phyloP scores from a whole-genome alignment of 1,140 invertebrate species.

The Psix sp. region DNA sequence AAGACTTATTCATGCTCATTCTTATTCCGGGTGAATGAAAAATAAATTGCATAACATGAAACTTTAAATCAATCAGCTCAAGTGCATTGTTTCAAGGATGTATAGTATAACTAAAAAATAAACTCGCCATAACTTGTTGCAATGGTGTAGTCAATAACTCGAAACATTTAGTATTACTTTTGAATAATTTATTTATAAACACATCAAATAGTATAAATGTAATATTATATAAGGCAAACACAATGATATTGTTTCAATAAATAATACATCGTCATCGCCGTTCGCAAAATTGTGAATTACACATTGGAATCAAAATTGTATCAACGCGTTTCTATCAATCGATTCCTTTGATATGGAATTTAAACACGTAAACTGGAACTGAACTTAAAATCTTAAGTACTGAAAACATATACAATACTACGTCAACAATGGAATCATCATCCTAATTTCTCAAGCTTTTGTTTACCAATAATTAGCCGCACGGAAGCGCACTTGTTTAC shows the following conservation, averaged over 20 bases:
- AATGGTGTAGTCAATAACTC: too few relatives aligned
- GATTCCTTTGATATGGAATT: too few relatives aligned
- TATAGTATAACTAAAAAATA: too few relatives aligned
- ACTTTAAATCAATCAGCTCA: too few relatives aligned
- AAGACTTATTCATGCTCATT: constrained; percentile 26
- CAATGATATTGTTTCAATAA: constrained; percentile 32
- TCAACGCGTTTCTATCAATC: constrained; percentile 7
- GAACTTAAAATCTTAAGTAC: constrained; percentile 19
- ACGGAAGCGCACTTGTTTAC: not conserved
- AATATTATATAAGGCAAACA: constrained; percentile 7
- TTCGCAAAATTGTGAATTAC: constrained; percentile 11
- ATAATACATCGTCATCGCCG: constrained; percentile 22
- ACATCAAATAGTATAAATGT: constrained; percentile 19
- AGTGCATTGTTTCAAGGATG: too few relatives aligned
- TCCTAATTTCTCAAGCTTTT: constrained; percentile 1
- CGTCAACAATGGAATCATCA: constrained; percentile 16
- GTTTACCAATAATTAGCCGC: not conserved
- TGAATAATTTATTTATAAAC: constrained; percentile 24
- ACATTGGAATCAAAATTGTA: constrained; percentile 7
- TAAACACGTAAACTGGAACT: constrained; percentile 9
- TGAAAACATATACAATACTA: constrained; percentile 39
- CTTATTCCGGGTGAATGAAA: constrained; percentile 5
- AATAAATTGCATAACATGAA: constrained; percentile 4
- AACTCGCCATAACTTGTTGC: too few relatives aligned
- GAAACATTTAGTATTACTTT: too few relatives aligned